These are phyloP conservation scores for Ibycter americanus DNA, from an alignment of 2,797 vertebrate species.

Conservation along the genomic window DNA sequence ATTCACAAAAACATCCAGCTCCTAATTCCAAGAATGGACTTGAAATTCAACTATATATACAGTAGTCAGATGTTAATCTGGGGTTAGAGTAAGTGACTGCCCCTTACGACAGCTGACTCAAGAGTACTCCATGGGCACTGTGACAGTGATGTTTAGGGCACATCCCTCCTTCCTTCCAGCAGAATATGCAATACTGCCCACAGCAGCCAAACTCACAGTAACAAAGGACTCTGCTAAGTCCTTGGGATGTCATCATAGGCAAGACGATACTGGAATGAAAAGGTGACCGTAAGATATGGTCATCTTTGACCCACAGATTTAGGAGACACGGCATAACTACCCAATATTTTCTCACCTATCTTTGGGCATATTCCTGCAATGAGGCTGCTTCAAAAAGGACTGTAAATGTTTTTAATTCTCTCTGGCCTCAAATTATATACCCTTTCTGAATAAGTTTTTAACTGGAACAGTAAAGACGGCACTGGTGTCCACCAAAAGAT, in stretches of 20 bases:
- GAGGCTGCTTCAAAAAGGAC: not conserved
- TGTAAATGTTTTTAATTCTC: not conserved
- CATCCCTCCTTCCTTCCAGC: not conserved
- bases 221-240: not conserved
- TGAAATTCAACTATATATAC: not conserved
- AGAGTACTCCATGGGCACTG: fast-evolving
- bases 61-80: not conserved
- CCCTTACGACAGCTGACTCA: fast-evolving
- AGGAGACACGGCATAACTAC: not conserved
- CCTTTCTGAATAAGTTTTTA: not conserved
- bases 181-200: no score
- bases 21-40: not conserved
- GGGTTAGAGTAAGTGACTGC: not conserved
- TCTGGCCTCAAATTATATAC: not conserved
- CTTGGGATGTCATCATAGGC: not conserved
- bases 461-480: not conserved
- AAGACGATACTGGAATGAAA: not conserved
- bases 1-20: not conserved
- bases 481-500: not conserved
- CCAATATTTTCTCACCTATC: not conserved
- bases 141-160: not conserved
- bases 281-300: not conserved
- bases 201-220: not conserved
- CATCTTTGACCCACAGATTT: not conserved
- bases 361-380: not conserved